A percentile compares a stretch with the other conserved stretches of the same genome.
phyloP scores from a whole-genome alignment of 2,888 invertebrate species.

The Nudaria mundana region DNA sequence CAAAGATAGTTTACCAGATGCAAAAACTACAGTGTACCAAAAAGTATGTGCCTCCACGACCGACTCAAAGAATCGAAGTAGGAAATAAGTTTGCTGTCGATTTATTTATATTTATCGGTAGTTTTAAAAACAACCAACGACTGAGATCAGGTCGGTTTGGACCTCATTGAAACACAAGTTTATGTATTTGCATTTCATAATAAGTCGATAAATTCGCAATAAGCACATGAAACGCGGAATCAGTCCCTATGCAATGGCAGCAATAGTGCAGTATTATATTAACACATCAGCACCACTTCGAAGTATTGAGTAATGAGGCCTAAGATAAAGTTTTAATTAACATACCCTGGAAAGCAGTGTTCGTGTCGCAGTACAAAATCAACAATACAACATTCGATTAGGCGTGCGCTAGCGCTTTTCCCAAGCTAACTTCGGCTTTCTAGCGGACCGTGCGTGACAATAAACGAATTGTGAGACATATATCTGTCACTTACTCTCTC shows the following conservation, averaged over 20 bases:
- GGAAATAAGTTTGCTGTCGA: no score
- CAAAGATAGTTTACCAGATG: no score
- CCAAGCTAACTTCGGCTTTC: conserved; percentile 33
- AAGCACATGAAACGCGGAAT: conserved; percentile 32
- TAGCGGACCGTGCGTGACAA: conserved; percentile 37
- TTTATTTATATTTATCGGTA: no score
- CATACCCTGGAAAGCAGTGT: conserved; percentile 31
- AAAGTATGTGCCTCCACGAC: no score
- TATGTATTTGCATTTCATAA: conserved; percentile 6
- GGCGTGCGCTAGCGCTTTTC: conserved; percentile 38
- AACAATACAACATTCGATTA: conserved; percentile 29
- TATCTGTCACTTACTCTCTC: conserved; percentile 23
- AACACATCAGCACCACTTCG: conserved; percentile 9
- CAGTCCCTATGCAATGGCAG: conserved; percentile 16
- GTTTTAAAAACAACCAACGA: no score
- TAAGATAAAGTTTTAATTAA: conserved; percentile 28
- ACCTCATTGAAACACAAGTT: no score
- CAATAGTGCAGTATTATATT: conserved; percentile 16
- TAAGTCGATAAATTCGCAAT: conserved; percentile 19
- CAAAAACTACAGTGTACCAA: no score
- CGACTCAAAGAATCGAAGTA: no score
- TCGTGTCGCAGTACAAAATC: conserved; percentile 29
- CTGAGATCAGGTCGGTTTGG: no score
- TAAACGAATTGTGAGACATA: conserved; percentile 22
- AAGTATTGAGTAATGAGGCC: conserved; percentile 6